These are phyloP conservation scores for Ameiurus melas DNA, from an alignment of 2,113 vertebrate genomes.

Conservation along the genomic window DNA sequence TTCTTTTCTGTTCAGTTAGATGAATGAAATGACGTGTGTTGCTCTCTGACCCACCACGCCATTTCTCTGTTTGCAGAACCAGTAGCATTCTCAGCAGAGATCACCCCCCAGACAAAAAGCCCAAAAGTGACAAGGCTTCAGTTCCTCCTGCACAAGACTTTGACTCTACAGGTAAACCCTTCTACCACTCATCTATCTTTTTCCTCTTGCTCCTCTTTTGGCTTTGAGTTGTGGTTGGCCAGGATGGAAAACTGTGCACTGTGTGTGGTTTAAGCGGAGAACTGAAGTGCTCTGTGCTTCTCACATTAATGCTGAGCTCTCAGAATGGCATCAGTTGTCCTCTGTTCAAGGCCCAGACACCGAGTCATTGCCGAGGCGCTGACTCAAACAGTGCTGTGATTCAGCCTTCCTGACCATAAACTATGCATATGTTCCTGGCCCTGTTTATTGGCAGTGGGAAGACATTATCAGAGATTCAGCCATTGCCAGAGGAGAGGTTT, in stretches of 20 bases:
- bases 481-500: constrained; percentile 17
- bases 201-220: constrained; percentile 10
- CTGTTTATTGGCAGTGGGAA: constrained; percentile 37
- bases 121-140: constrained; percentile 82
- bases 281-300: constrained; percentile 33
- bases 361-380: constrained; percentile 34
- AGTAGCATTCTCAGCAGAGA: constrained; percentile 94
- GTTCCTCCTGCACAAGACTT: constrained; percentile 69
- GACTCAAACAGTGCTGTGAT: constrained; percentile 44
- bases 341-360: constrained; percentile 41
- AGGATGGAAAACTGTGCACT: constrained; percentile 14
- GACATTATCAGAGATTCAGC: constrained; percentile 35
- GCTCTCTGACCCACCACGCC: neutral
- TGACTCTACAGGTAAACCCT: constrained; percentile 75
- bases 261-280: constrained; percentile 41
- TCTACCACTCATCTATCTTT: neutral
- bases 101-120: constrained; percentile 92
- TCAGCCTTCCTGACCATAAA: constrained; percentile 52
- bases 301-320: constrained; percentile 22
- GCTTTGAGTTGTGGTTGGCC: neutral
- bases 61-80: constrained; percentile 78
- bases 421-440: constrained; percentile 50
- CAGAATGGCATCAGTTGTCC: constrained; percentile 40
- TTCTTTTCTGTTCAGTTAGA: neutral
- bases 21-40: neutral